Base-by-base conservation (phyloP, 2,797 vertebrate species). In the Tachyglossus aculeatus region DNA sequence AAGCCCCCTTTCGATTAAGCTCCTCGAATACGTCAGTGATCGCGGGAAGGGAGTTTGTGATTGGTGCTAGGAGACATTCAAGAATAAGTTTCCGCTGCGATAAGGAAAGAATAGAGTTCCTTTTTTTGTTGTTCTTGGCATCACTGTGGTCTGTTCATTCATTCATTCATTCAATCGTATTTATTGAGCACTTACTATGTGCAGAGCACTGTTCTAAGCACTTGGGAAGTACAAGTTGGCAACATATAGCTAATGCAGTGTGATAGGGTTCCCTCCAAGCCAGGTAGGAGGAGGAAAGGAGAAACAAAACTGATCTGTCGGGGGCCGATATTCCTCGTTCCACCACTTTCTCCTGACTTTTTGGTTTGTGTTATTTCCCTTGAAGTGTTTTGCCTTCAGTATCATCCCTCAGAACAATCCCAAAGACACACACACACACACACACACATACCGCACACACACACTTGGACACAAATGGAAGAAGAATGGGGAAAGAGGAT, bases 11-110 rank as follows among this genome's bases (percentile, higher is more conserved):
- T 62, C 54, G 61, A 73, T 41, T 31, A 22, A 47, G 44, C 71
- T 37, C 1, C 29, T 48, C 51, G 32, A 68, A 55, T 56, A 45
- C 50, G 44, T 61, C 75, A 62, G 59, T 19, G 32, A 55, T 50
- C 21, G 34, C 75, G 50, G 16, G 57, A 55, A 41, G 58, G 45
- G 64, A 69, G 61, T 58, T 51, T 63, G 29, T 6, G 21, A 3
- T 36, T 50, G 10, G 67, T 63, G 58, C 32, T 37, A 45, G 67
- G 60, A 58, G 64, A 32, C 69, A 38, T 44, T 58, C 67, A 36
- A 32, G 21, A 67, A 59, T 57, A 55, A 48, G 51, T 67, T 61
- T 61, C 59, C 5, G 34, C 34, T 25, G 9, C 44, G 24, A 61
- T n/a, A n/a, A n/a, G n/a, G n/a, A n/a, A n/a, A n/a, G n/a, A n/a